phyloP scores from a whole-genome alignment of 2,888 invertebrate species.

The Eutolmus rufibarbis region DNA sequence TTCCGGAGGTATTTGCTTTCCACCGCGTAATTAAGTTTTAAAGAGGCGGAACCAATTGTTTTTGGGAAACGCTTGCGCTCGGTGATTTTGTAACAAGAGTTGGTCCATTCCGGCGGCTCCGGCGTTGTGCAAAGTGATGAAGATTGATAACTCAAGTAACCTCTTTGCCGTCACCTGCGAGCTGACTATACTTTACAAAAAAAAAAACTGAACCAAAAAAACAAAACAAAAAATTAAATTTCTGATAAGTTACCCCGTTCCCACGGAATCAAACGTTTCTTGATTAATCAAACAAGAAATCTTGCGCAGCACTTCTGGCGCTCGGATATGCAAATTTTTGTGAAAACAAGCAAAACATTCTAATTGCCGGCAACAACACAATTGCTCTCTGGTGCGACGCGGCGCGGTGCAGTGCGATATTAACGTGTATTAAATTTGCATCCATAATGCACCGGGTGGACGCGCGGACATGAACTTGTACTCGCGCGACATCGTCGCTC shows the following conservation, averaged over 20 bases:
- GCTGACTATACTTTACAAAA: not conserved
- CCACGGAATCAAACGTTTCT: not conserved
- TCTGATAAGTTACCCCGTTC: not conserved
- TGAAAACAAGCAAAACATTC: not conserved
- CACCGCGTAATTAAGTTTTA: not conserved
- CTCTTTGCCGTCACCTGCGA: not conserved
- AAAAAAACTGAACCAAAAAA: too few species aligned
- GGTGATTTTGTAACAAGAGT: not conserved
- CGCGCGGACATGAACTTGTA: not conserved
- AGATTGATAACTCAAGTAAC: not conserved
- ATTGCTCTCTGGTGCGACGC: not conserved
- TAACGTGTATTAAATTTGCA: not conserved
- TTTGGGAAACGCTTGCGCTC: not conserved
- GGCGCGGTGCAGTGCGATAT: not conserved
- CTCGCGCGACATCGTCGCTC: not conserved
- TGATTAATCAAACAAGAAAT: not conserved
- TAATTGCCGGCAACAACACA: not conserved
- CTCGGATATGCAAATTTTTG: not conserved
- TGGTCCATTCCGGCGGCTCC: not conserved
- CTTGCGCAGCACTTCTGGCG: not conserved
- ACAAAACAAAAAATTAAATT: not conserved
- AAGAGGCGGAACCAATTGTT: slow-evolving; percentile 16
- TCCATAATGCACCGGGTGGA: not conserved
- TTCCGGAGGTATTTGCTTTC: not conserved
- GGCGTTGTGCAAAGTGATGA: not conserved